Evolutionary conservation across 2,888 invertebrate genomes (phyloP), one percentile per base, ranked within the genome.

Genomic region (Eledone cirrhosa): DNA sequence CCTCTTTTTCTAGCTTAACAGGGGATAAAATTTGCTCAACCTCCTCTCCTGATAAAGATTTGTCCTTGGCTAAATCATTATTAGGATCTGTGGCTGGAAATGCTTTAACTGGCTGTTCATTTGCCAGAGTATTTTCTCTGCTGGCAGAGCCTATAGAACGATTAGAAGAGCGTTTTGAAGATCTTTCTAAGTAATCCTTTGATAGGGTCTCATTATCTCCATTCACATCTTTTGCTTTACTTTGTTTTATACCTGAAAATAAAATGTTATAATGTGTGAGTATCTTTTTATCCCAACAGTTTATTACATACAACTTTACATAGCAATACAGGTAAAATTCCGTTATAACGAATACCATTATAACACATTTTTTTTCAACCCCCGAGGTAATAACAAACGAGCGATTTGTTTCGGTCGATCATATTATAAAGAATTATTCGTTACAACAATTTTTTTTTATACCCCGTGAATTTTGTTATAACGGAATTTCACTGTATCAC

Each of bases 211-310:
- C 72, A 72, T 31, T 72, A 31, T 72, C 72, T 22, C 72, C 72
- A 72, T 72, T 72, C 31, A 41, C 72, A 72, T 72, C 72, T 72
- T 41, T 72, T 72, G 72, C n/a, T 72, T 72, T 72, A 41, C 72
- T 41, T 72, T 72, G 72, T 31, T 72, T 72, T 72, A 31, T 29
- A 72, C 72, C 72, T 72, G 41, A 14, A 72, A 72, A 72, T 41
- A 41, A n/a, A 41, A 41, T 41, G 5, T 5, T 11, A 41, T 41
- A 41, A 3, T 41, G 41, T 41, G 41, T 41, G 11, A 8, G 5
- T 41, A 41, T 41, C 41, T 41, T 41, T 41, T 41, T 0, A 41
- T 41, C 11, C 11, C 5, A 41, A 41, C 33, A 41, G 41, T 41
- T 41, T 41, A 41, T 41, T 8, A 41, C 41, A 41, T n/a, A n/a